These are phyloP conservation scores for Umimayanthus kanabou DNA, from an alignment of 92 coral and sea anemone species.

Conservation along the genomic window DNA sequence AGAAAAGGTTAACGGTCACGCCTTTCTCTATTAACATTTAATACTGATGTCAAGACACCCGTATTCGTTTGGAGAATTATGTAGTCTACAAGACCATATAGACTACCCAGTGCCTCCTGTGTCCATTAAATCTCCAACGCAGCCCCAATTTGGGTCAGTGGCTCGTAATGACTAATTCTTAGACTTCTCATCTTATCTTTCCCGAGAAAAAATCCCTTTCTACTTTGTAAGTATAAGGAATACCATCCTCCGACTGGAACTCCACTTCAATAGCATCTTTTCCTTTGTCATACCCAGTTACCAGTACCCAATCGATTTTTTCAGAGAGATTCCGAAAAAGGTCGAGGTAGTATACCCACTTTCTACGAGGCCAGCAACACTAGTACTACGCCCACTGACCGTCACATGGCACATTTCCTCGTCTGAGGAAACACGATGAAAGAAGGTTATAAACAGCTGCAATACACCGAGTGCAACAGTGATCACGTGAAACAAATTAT, in stretches of 20 bases:
- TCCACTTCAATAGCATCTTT: conserved; percentile 28
- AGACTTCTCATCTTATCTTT: conserved; percentile 13
- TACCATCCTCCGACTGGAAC: conserved; percentile 34
- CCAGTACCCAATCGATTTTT: no score
- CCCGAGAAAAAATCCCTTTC: conserved; percentile 9
- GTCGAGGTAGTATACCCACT: no score
- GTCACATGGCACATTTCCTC: no score
- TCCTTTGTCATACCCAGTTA: conserved; percentile 36
- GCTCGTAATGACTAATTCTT: conserved; percentile 36
- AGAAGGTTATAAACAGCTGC: no score
- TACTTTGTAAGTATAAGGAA: conserved; percentile 24
- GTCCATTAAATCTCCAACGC: conserved; percentile 39
- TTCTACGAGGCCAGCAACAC: no score
- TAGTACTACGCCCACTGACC: no score
- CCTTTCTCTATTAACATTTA: neutral
- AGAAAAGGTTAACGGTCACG: neutral
- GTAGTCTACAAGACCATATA: conserved; percentile 35
- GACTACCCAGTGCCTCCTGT: conserved; percentile 49
- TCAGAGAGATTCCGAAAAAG: no score
- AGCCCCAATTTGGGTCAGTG: conserved; percentile 37
- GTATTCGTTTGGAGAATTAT: conserved; percentile 5
- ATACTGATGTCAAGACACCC: neutral
- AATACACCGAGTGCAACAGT: no score
- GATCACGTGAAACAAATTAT: no score
- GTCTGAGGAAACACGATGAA: no score